Conservation (phyloP, 2,888 invertebrate genomes). For the Lochmaea capreae region DNA sequence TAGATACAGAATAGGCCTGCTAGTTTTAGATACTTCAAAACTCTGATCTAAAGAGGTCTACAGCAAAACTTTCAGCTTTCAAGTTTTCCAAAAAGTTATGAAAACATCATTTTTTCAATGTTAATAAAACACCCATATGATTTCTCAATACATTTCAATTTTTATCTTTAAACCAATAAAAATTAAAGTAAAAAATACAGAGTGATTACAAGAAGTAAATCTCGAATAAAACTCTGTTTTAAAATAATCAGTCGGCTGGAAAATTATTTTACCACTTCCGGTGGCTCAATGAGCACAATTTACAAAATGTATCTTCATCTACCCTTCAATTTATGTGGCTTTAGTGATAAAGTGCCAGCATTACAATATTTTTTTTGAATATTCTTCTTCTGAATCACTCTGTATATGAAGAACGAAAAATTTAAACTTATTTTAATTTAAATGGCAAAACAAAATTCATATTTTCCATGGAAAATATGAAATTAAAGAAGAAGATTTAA, state of each 20-base stretch:
- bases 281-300: too few relatives aligned
- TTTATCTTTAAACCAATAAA: slow-evolving; percentile 2
- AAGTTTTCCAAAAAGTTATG: too few relatives aligned
- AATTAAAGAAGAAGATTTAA: slow-evolving; percentile 19
- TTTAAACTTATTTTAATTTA: slow-evolving; percentile 4
- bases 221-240: neutral
- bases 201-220: neutral
- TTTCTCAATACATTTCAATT: neutral
- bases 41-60: too few relatives aligned
- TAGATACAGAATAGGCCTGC: too few relatives aligned
- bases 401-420: neutral
- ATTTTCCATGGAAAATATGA: slow-evolving; percentile 32
- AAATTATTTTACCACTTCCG: neutral
- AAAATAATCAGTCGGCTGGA: neutral
- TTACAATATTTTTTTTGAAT: neutral
- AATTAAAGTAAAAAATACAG: neutral
- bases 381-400: neutral
- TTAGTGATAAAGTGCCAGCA: too few relatives aligned
- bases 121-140: too few relatives aligned
- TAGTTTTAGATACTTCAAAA: too few relatives aligned
- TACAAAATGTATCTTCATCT: too few relatives aligned
- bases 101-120: too few relatives aligned
- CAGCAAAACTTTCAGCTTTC: too few relatives aligned
- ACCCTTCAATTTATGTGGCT: too few relatives aligned
- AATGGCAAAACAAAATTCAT: slow-evolving; percentile 26